A percentile compares a stretch with the other conserved stretches of the same genome.
These are phyloP conservation scores for Aurelia aurita DNA, from an alignment of 30 jellyfish, hydroid and myxozoan species.

Conservation along the genomic window DNA sequence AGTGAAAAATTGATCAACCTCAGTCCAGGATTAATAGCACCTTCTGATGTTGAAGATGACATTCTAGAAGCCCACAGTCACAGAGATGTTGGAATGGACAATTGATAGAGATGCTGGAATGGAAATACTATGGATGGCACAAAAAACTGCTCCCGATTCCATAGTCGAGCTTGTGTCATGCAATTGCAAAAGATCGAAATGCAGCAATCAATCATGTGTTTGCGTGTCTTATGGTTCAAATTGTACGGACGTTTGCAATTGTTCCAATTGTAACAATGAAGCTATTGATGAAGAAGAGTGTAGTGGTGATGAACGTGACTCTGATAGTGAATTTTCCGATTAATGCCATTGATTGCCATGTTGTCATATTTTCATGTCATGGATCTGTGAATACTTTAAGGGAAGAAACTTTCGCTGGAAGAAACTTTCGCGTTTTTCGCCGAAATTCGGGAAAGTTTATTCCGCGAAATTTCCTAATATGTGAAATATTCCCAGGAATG, in stretches of 20 bases:
- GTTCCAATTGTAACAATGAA: not conserved
- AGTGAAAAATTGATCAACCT: not conserved
- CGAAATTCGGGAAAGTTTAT: too few relatives aligned
- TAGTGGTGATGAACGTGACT: not conserved
- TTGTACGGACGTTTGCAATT: constrained; percentile 7
- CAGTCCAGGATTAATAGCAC: not conserved
- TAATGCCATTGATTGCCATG: too few relatives aligned
- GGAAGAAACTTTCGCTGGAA: too few relatives aligned
- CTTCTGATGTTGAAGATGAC: not conserved
- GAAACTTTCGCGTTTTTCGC: too few relatives aligned
- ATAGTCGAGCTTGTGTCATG: constrained; percentile 35
- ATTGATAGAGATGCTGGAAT: not conserved
- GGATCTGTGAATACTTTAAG: too few relatives aligned
- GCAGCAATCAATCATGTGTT: constrained; percentile 27
- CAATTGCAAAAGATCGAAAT: constrained; percentile 33
- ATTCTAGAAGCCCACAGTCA: not conserved
- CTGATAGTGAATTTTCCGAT: constrained; percentile 1
- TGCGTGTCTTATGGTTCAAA: constrained; percentile 35
- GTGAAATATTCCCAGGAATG: too few relatives aligned
- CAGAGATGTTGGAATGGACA: constrained; percentile 34
- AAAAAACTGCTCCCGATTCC: constrained; percentile 67
- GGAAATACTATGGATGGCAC: constrained; percentile 26
- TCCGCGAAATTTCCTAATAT: too few relatives aligned
- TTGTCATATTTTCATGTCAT: too few relatives aligned
- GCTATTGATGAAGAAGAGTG: too few relatives aligned